phyloP scores from a whole-genome alignment of 2,113 vertebrate species.

The Riparia riparia region DNA sequence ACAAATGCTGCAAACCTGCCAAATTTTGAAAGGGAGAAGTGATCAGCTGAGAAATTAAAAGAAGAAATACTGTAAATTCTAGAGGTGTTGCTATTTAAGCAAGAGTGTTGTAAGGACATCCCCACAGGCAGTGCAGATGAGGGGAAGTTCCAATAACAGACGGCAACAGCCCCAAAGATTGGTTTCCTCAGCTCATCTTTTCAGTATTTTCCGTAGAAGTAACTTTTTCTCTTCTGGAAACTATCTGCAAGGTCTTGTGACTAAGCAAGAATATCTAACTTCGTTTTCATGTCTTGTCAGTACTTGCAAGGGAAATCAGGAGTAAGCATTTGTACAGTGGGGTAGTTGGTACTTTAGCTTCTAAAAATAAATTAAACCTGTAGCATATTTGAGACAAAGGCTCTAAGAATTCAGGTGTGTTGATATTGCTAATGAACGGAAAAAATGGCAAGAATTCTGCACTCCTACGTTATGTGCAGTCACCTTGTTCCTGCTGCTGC shows the following conservation, averaged over 20 bases:
- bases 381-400: not conserved
- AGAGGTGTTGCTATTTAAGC: not conserved
- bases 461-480: not conserved
- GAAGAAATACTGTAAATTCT: not conserved
- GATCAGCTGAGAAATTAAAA: not conserved
- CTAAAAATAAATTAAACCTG: not conserved
- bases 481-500: not conserved
- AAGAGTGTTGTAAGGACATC: not conserved
- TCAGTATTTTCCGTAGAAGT: not conserved
- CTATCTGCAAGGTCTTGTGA: slow-evolving; percentile 10
- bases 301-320: not conserved
- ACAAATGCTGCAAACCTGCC: slow-evolving; percentile 85
- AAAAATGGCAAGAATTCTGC: not conserved
- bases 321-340: not conserved
- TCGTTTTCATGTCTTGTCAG: not conserved
- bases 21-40: not conserved
- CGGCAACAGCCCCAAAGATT: not conserved
- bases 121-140: not conserved
- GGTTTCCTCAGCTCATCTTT: not conserved
- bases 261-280: not conserved
- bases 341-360: not conserved
- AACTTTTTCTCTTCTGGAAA: not conserved
- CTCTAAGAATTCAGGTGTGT: not conserved
- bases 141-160: not conserved
- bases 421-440: not conserved